Base-by-base conservation (phyloP, 2,797 vertebrate species). In the Poecilia picta region DNA sequence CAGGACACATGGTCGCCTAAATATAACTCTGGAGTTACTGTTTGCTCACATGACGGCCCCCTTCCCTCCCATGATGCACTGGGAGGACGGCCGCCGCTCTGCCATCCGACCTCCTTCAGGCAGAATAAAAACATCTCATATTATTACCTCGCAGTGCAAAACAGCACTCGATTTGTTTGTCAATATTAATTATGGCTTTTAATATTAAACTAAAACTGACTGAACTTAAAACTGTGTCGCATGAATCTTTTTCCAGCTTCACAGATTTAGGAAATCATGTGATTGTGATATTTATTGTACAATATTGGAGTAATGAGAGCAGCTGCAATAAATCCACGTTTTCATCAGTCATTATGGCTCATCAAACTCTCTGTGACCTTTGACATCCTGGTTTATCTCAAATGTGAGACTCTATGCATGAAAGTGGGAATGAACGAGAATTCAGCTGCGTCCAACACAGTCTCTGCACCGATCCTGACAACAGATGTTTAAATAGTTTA, bases 21-120 rank as follows among this genome's bases (percentile, higher is more conserved):
- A 89, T 93, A 91, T 93, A 94, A 85, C 89, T 78, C 46, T 79
- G 81, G 76, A 83, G 90, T 91, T 86, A 88, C 78, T 36, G 74
- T 82, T 80, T 70, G 75, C 78, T 85, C 90, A 86, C 90, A 92
- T 90, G 88, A 91, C 85, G 86, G 43, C 76, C 75, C 39, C 49
- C 49, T 59, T 59, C 71, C 74, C 5, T 53, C 81, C 88, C 86
- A 83, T 77, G 70, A 72, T 46, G 70, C 2, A 53, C 41, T 81
- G 79, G 73, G 80, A 85, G 28, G 51, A n/a, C 57, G 78, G 43
- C 76, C 12, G 1, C 53, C 71, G 79, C 80, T 72, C 59, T 82
- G 72, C 68, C 20, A 78, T 39, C 39, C 16, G 12, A 77, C 51
- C 47, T 36, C 43, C 72, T 64, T 57, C n/a, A 43, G 74, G 72